Evolutionary conservation across 2,888 invertebrate genomes (phyloP), one percentile per base, ranked within the genome.

Genomic region (Trisateles emortualis): DNA sequence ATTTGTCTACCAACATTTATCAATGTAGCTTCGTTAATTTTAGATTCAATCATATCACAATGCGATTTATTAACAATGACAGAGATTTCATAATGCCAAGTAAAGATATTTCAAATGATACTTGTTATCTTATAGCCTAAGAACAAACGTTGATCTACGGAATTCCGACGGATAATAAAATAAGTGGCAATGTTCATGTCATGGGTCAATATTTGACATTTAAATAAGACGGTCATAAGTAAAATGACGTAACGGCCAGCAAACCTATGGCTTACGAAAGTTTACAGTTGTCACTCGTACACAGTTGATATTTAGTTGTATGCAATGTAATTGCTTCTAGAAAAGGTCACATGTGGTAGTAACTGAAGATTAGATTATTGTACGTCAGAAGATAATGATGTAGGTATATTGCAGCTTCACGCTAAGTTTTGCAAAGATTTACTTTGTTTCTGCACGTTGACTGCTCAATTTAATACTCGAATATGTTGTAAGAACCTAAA

Each of bases 181-280:
- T 83, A 78, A 81, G 87, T 87, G 80, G 84, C 81, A 65, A 68
- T 69, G 76, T 72, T 69, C 78, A 62, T 82, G 84, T 83, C 87
- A 83, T 78, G 79, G 90, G 91, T 92, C 89, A 91, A 82, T 83
- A 84, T 90, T 87, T 90, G 90, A 84, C 90, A 91, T 92, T 92
- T 90, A 76, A 79, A 76, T 74, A 59, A 69, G 74, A 49, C 43
- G 42, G 54, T 33, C 73, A 76, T 74, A 79, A 79, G 77, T 79
- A 57, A 71, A 76, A 80, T 89, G 84, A 86, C 71, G 81, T 85
- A 87, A 88, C 67, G n/a, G 29, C 66, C 57, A 57, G 72, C 70
- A 60, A 74, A 59, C 59, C 60, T 41, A 61, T 42, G 52, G 68
- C 64, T 87, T 86, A 76, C 83, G 79, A 86, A 88, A 88, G 73